Percentiles rank a stretch among this genome's conserved stretches.
Evolutionary conservation across 2,888 invertebrate genomes (phyloP).

Genomic region (Cyclophora punctaria): DNA sequence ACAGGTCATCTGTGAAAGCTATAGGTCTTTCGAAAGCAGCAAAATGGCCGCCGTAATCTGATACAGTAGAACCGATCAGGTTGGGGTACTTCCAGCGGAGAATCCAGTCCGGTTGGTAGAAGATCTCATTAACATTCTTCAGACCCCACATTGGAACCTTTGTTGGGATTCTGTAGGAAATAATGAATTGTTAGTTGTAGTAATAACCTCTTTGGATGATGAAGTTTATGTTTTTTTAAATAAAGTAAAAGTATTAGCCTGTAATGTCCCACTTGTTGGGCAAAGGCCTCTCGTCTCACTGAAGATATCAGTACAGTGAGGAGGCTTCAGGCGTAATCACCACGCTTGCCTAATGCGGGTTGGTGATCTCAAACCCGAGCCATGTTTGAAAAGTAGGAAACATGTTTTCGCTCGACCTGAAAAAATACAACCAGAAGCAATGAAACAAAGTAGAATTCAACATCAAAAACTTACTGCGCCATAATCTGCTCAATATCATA

Average conservation of each 20-base stretch:
- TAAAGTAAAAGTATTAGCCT: too few relatives aligned
- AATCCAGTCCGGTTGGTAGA: conserved; percentile 75
- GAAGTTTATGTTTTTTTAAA: too few relatives aligned
- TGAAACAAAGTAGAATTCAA: too few relatives aligned
- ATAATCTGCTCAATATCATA: conserved; percentile 35
- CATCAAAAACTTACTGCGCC: conserved; percentile 44
- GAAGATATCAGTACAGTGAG: too few relatives aligned
- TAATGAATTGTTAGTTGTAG: not conserved
- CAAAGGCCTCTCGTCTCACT: too few relatives aligned
- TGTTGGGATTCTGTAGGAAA: conserved; percentile 76
- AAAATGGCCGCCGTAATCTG: conserved; percentile 87
- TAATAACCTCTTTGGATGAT: too few relatives aligned
- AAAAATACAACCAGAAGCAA: not conserved
- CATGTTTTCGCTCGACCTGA: too few relatives aligned
- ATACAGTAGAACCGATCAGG: conserved; percentile 78
- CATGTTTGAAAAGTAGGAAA: too few relatives aligned
- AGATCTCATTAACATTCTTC: conserved; percentile 79
- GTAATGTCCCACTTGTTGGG: too few relatives aligned
- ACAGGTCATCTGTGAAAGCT: conserved; percentile 80
- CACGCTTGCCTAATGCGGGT: too few relatives aligned
- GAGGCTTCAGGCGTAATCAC: too few relatives aligned
- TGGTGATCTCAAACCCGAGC: too few relatives aligned
- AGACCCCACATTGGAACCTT: conserved; percentile 83
- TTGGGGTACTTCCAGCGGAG: conserved; percentile 78
- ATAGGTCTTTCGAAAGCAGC: conserved; percentile 87